Evolutionary conservation across 2,888 invertebrate species (phyloP), one percentile per base, ranked within the genome.

Genomic region (Mesorhabditis sp.): DNA sequence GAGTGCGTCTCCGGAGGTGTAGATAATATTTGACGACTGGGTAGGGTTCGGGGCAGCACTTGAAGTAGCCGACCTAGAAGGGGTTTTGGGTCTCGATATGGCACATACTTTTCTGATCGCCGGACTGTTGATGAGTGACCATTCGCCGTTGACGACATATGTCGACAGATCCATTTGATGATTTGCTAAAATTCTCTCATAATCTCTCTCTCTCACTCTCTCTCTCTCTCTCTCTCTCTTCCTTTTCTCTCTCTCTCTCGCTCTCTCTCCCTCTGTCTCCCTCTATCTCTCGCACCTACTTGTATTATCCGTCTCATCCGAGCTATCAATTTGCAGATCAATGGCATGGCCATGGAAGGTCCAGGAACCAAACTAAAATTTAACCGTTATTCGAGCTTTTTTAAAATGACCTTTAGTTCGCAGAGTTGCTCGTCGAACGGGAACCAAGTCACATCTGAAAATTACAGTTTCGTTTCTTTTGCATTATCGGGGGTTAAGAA

Each of bases 1-100:
- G 91, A 73, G 96, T 96, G 87, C 96, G 91, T 86, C 97, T 91
- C 84, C 95, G 91, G 87, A 97, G 94, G 88, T 93, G 92, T 86
- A 97, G 93, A 86, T 92, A 92, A 89, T 94, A 96, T 82, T 95
- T 77, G 43, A 82, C 78, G 5, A 79, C 76, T 43, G 80, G 78
- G 72, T 81, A 82, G 4, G 84, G 84, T 63, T 85, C 95, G 91
- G 88, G 95, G 92, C 90, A 96, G 92, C 89, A 93, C 87, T 94
- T 92, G 89, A 87, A 88, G 68, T 80, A 78, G 58, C 71, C 74
- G 45, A 86, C 85, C 72, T 50, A 50, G n/a, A 50, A 2, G n/a
- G n/a, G n/a, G 28, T 28, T 28, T 28, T 28, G 43, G 58, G 44
- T 10, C 68, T 4, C 4, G 45, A 41, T 10, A 15, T 28, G 28